Base-by-base conservation (phyloP, 2,888 invertebrate genomes). In the Acrobasis repandana region DNA sequence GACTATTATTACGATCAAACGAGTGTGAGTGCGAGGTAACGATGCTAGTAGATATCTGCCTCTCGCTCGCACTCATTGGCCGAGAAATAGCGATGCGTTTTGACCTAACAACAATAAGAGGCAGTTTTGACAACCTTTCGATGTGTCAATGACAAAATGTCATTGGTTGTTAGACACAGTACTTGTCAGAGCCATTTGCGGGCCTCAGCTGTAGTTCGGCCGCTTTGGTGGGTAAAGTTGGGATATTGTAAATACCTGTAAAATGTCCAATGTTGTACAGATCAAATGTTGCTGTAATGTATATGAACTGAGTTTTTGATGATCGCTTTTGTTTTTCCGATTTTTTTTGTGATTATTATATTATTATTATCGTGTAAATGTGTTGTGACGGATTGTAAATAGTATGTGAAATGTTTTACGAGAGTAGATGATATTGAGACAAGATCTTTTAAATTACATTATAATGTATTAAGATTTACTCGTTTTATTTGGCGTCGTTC, bases 341-440 rank as follows among this genome's bases (percentile, higher is more conserved):
- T 74, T 73, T 69, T 68, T 75, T 80, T 79, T 83, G 79, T 75
- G 72, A 69, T 70, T 73, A 72, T 73, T 70, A 73, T 71, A 67
- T 65, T 63, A 66, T 65, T 63, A 66, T 66, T 78, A 74, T 77
- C 72, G 69, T 84, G 77, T 83, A 79, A 80, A 86, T 84, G 79
- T 75, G 76, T 74, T 78, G 80, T 80, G 79, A 77, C 71, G 66
- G 69, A 68, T 70, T 89, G 89, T 89, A 90, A 82, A 88, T 85
- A 85, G 75, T 80, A 84, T 74, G 79, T 70, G 68, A 73, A 73
- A 65, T 73, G 80, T 80, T 83, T 87, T 80, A 84, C 85, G 80
- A 69, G 67, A 79, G 77, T 83, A 85, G 83, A 86, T 82, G 77
- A 82, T 86, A 86, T 83, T 86, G 83, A 85, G 80, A 85, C 80